Percentiles rank a stretch among this genome's conserved stretches.
These are phyloP conservation scores for Aspiorhynchus laticeps DNA, from an alignment of 2,113 vertebrate species.

Conservation along the genomic window DNA sequence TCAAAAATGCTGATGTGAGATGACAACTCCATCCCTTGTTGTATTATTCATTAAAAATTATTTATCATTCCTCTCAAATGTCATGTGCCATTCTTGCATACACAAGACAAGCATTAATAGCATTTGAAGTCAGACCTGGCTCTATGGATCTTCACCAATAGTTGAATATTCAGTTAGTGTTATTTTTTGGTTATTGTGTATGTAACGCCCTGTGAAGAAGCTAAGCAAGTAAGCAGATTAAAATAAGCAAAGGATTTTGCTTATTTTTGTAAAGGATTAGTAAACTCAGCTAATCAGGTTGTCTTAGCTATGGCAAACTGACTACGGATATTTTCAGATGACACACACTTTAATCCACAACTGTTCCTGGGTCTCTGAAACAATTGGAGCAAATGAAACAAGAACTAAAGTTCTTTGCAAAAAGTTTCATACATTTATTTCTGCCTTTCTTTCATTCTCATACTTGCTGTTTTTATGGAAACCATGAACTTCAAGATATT, in stretches of 20 bases:
- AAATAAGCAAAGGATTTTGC: slow-evolving; percentile 22
- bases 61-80: neutral
- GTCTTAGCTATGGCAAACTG: slow-evolving; percentile 20
- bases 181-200: slow-evolving; percentile 10
- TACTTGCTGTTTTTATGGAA: neutral
- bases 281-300: slow-evolving; percentile 20
- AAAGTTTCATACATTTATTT: neutral
- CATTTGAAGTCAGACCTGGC: neutral
- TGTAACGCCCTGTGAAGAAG: slow-evolving; percentile 10
- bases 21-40: neutral
- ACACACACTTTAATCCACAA: slow-evolving; percentile 21
- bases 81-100: neutral
- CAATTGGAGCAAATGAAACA: neutral
- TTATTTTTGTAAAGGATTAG: slow-evolving; percentile 29
- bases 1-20: neutral
- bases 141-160: neutral
- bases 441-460: neutral
- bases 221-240: slow-evolving; percentile 33
- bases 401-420: neutral
- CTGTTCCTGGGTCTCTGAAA: slow-evolving; percentile 3
- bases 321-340: slow-evolving; percentile 12
- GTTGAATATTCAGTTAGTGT: neutral
- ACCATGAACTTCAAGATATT: neutral
- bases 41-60: neutral
- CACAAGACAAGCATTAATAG: neutral